Percentiles rank a stretch among this genome's conserved stretches.
Conservation (phyloP, 2,113 vertebrate species). For the Alligator sinensis region DNA sequence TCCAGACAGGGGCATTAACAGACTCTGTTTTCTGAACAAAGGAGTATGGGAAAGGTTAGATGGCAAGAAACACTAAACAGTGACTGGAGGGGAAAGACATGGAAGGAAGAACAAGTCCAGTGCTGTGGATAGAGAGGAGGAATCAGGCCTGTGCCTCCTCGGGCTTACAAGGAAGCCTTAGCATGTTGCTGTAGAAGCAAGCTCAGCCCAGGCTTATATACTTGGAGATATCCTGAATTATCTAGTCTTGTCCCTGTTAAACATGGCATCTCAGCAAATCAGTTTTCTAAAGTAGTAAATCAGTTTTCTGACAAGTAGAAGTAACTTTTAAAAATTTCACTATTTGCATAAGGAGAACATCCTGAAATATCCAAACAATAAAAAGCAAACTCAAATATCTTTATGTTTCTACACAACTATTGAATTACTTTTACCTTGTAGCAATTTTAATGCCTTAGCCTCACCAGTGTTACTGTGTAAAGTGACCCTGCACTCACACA, state of each 20-base stretch:
- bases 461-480: accelerated
- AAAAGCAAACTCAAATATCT: too few relatives aligned
- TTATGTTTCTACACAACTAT: too few relatives aligned
- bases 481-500: neutral
- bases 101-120: neutral
- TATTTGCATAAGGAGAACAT: neutral
- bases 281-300: too few relatives aligned
- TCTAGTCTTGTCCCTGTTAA: neutral
- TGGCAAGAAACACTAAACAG: neutral
- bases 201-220: too few relatives aligned
- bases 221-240: neutral
- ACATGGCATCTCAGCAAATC: neutral
- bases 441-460: neutral
- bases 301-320: too few relatives aligned
- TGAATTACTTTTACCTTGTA: neutral
- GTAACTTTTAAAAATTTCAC: neutral
- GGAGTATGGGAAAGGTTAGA: neutral
- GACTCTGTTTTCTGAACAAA: neutral
- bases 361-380: neutral
- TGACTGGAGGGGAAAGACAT: neutral
- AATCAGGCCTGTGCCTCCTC: neutral
- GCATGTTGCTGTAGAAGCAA: neutral
- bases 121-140: neutral
- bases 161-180: neutral
- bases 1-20: neutral